phyloP scores from a whole-genome alignment of 1,140 invertebrate species.

The Schlechtendalia chinensis region DNA sequence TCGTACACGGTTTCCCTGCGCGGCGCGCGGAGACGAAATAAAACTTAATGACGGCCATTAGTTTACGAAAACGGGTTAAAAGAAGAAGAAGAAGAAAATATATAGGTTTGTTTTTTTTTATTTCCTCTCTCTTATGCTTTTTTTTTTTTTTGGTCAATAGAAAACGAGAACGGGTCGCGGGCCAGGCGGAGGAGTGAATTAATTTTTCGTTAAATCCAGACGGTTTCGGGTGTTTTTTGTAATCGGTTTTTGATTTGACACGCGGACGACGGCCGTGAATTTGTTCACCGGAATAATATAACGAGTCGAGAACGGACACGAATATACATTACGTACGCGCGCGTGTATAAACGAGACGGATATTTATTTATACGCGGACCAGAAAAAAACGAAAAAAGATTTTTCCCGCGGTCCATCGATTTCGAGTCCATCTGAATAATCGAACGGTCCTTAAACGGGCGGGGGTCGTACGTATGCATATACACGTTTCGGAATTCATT shows the following conservation, averaged over 20 bases:
- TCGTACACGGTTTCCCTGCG: slow-evolving; percentile 10
- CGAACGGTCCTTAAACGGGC: background rate
- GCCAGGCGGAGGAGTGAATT: slow-evolving; percentile 9
- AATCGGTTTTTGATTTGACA: slow-evolving; percentile 45
- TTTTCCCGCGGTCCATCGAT: slow-evolving; percentile 16
- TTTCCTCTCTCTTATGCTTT: background rate
- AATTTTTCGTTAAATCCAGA: slow-evolving; percentile 43
- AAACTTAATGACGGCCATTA: slow-evolving; percentile 48
- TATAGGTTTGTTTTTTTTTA: background rate
- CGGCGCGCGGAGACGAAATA: background rate
- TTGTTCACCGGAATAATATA: slow-evolving; percentile 39
- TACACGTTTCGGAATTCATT: slow-evolving; percentile 9
- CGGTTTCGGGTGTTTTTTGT: slow-evolving; percentile 40
- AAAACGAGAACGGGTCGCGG: slow-evolving; percentile 3
- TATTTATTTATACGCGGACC: background rate
- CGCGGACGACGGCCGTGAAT: slow-evolving; percentile 15
- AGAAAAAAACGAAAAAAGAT: slow-evolving; percentile 11
- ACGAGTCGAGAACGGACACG: background rate
- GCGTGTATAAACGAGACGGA: background rate
- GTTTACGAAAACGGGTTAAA: slow-evolving; percentile 35
- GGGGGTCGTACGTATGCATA: background rate
- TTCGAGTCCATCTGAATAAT: slow-evolving; percentile 21
- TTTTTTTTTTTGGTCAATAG: slow-evolving; percentile 31
- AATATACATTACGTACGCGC: background rate
- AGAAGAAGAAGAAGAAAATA: slow-evolving; percentile 9